Base-by-base conservation (phyloP, 2,888 invertebrate species). In the Galeopsomyia nigrocyanea region DNA sequence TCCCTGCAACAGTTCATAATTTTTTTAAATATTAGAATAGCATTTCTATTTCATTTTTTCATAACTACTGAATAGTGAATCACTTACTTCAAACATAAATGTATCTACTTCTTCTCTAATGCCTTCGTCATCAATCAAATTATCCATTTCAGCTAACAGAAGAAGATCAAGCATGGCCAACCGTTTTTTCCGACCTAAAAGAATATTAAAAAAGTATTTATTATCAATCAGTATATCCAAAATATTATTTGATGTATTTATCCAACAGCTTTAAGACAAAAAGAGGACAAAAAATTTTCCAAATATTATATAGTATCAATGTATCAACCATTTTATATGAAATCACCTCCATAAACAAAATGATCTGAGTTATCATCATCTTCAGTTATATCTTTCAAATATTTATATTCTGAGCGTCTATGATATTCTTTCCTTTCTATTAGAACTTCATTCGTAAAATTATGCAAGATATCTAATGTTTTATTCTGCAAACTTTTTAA, bases 1-100 rank as follows among this genome's bases (percentile, higher is more conserved):
- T 0, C 91, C 90, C 89, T 89, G 14, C 2, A 77, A 56, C 7
- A n/a, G 31, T 31, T 31, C 7, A 31, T 5, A 31, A 31, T 3
- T 55, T 53, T 14, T 57, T 57, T 10, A 46, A 31, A 31, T 26
- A 19, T 46, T 64, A 79, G 72, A 51, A 82, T 83, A 0, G 82
- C n/a, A n/a, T n/a, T n/a, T n/a, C n/a, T 31, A 31, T 3, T 31
- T 31, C 3, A 31, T 5, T 31, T 31, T 5, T 31, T 31, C 31
- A 31, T 31, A 31, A 31, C 7, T 31, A n/a, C n/a, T n/a, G n/a
- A n/a, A 7, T 31, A 31, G 31, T 31, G 3, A 31, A 31, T 31
- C 83, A 64, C 83, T 82, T 1, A 84, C 83, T 78, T 84, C 79
- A 71, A 80, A 80, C 57, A 78, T 76, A 56, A 84, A 84, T 0